Evolutionary conservation across 2,797 vertebrate species (phyloP).

Genomic region (Cirrhinus molitorella): DNA sequence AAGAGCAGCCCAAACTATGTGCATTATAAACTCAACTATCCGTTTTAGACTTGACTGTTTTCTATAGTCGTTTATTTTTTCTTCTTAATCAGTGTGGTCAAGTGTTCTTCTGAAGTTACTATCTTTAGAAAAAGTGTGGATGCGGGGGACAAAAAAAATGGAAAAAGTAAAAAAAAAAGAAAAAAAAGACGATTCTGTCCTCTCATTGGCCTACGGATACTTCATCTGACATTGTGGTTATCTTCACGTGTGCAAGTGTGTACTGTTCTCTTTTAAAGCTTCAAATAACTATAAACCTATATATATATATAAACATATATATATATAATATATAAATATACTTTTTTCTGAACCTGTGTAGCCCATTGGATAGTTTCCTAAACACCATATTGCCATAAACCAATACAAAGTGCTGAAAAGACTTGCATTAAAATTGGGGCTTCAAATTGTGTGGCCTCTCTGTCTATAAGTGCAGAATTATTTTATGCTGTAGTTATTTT

Average conservation of each 20-base stretch:
- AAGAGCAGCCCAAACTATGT: constrained; percentile 72
- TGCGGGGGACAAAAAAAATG: constrained; percentile 57
- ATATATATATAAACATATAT: constrained; percentile 87
- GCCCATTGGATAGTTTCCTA: constrained; percentile 83
- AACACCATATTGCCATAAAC: constrained; percentile 76
- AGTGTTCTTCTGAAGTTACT: constrained; percentile 80
- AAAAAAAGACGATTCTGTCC: constrained; percentile 64
- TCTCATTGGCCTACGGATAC: constrained; percentile 86
- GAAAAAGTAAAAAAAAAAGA: constrained; percentile 25
- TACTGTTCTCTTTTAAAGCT: constrained; percentile 99
- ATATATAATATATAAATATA: constrained; percentile 74
- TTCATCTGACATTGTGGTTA: constrained; percentile 97
- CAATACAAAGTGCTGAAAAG: constrained; percentile 76
- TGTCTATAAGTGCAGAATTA: constrained; percentile 53
- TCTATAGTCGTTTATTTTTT: constrained; percentile 89
- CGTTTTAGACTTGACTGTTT: constrained; percentile 99
- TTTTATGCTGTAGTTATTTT: constrained; percentile 6
- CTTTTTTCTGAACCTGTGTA: constrained; percentile 93
- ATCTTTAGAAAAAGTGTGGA: constrained; percentile 55
- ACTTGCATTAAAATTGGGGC: constrained; percentile 67
- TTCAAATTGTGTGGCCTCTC: constrained; percentile 47
- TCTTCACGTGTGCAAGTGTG: constrained; percentile 99
- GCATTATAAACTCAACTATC: constrained; percentile 98
- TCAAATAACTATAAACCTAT: constrained; percentile 90
- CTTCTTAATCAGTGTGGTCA: constrained; percentile 93